Evolutionary conservation across 2,113 vertebrate genomes (phyloP), one percentile per base, ranked within the genome.

Genomic region (Bothrops jararaca): DNA sequence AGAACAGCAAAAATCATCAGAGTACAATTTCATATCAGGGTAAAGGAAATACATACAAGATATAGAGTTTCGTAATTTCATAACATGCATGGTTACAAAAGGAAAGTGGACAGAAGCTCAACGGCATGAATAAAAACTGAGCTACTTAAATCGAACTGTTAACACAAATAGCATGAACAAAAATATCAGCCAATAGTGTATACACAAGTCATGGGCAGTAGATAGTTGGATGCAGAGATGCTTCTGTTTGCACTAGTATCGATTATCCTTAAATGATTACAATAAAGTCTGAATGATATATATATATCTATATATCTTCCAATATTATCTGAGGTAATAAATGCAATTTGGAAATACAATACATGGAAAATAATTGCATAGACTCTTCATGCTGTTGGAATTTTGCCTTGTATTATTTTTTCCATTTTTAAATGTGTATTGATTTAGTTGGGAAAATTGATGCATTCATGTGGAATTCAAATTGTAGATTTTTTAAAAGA

Each of bases 1-100:
- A 98, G 95, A 96, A 97, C 92, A 97, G 93, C 45, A 96, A 93
- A 97, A 96, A 96, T 95, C 56, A 97, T 74, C 54, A 95, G 90
- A 97, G 89, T 92, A 95, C 90, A 96, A 93, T 94, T 57, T 94
- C 92, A 87, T 13, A 92, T 74, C 94, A 89, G 0, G 92, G 5
- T 92, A 91, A 95, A 93, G 64, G 8, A 88, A 85, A 93, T 0
- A 88, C 0, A 94, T 0, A 45, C 74, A 5, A 92, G 23, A 93
- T 85, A 93, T 86, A 34, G 91, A 95, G 24, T 80, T 0, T 39
- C 24, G 86, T 20, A 86, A 93, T 92, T 92, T 95, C 34, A 92
- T 91, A 92, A 45, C 29, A 93, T 52, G 0, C 34, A 95, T 45
- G 93, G 93, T 91, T 24, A 94, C 2, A 94, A 42, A 26, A 7